Base-by-base conservation (phyloP, 2,797 vertebrate genomes). In the Pseudopleuronectes americanus region DNA sequence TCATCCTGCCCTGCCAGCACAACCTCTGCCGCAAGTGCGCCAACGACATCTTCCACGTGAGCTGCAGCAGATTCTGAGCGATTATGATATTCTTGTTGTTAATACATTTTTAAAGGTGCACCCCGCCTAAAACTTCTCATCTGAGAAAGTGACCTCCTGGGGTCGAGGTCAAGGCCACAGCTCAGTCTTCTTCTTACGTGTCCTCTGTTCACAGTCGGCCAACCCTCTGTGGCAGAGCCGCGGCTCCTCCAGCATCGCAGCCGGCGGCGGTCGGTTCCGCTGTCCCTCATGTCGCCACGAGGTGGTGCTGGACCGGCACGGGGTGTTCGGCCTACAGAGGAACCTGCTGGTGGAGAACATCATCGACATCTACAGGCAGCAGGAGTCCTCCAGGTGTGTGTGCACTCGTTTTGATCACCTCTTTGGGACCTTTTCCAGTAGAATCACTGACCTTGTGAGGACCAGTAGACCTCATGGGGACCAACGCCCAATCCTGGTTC, bases 301-400 rank as follows among this genome's bases (percentile, higher is more conserved):
- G 83, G 96, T 97, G 58, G 92, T 96, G 48, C 92, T 98, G 84
- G 95, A 97, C 87, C 93, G 96, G 19, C 96, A 97, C 0, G 97
- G 96, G 0, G 94, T 97, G 26, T 97, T 95, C 2, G 95, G 97
- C 3, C 89, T 97, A 68, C 97, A 97, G 87, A 90, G 97, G 68
- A 97, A 98, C 90, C 95, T 97, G 68, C 93, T 98, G 17, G 96
- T 97, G 84, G 97, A 98, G 86, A 98, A 97, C 87, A 98, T 97
- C 57, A 96, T 97, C 0, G 96, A 97, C 87, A 96, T 97, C 73
- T 97, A 96, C 92, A 96, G 96, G 71, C 96, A 96, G 82, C 96
- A 96, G 81, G 95, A 96, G 71, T 94, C 95, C 5, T 91, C 92
- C 67, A 94, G 96, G 96, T 96, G 19, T 41, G 51, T 26, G 24